Conservation (phyloP, 2,888 invertebrate genomes). For the Tenthredo notha region DNA sequence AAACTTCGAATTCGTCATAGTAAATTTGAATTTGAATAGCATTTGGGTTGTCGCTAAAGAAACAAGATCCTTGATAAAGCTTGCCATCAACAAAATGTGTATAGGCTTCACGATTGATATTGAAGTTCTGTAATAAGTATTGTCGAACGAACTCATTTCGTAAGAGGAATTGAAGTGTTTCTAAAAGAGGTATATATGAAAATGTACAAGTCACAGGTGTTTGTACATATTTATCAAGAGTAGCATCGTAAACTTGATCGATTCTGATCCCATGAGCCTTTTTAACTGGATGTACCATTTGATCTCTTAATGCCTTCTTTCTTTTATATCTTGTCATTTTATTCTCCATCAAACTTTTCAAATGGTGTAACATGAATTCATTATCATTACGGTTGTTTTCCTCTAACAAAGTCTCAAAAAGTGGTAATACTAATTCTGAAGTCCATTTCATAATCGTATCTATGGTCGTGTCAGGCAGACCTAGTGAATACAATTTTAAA, state of each 20-base stretch:
- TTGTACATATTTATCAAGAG: slow-evolving; percentile 41
- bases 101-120: slow-evolving; percentile 50
- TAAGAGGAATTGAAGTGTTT: slow-evolving; percentile 56
- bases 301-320: slow-evolving; percentile 32
- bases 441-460: slow-evolving; percentile 12
- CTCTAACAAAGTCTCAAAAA: not conserved
- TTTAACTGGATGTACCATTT: slow-evolving; percentile 50
- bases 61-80: slow-evolving; percentile 55
- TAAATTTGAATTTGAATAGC: slow-evolving; percentile 58
- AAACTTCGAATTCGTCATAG: slow-evolving; percentile 59
- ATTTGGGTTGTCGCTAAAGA: slow-evolving; percentile 55
- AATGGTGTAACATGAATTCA: not conserved
- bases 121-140: slow-evolving; percentile 28
- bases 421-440: slow-evolving; percentile 11
- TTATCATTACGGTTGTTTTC: not conserved
- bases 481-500: slow-evolving; percentile 6
- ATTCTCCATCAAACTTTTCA: slow-evolving; percentile 10
- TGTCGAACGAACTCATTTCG: slow-evolving; percentile 37
- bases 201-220: slow-evolving; percentile 55
- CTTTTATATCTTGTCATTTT: slow-evolving; percentile 36
- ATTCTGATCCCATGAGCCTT: slow-evolving; percentile 53
- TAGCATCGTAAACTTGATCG: slow-evolving; percentile 53
- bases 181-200: slow-evolving; percentile 56
- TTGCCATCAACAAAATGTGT: slow-evolving; percentile 58
- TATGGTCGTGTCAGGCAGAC: slow-evolving; percentile 17